Base-by-base conservation (phyloP, 2,797 vertebrate genomes). In the Melanotaenia maccullochi region DNA sequence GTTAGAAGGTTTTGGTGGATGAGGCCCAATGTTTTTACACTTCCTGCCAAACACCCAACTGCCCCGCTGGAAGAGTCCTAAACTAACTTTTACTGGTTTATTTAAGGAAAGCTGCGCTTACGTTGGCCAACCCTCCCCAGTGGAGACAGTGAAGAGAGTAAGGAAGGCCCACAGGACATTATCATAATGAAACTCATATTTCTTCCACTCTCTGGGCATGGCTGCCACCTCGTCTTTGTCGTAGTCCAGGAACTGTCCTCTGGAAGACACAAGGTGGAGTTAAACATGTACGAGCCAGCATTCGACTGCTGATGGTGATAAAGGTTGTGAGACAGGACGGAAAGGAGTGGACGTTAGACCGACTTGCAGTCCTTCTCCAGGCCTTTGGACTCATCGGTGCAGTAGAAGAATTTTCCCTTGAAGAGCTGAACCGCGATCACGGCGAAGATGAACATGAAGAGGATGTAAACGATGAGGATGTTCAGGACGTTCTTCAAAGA, bases 181-280 rank as follows among this genome's bases (percentile, higher is more conserved):
- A 94, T 99, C 97, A 0, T 99, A 99, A 87, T 99, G 97, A 71
- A 99, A 99, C n/a, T 98, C 97, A 0, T 98, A 99, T 38, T 98
- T 99, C 82, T 92, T 97, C 97, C 97, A 99, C 78, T 97, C 94
- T 68, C 97, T 92, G 0, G 96, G 94, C 89, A 96, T 96, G 0
- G 97, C 96, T 0, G 96, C 93, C 68, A 99, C 97, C 25, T 97
- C 96, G 0, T 96, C 94, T 65, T 96, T 97, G 78, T 97, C 96
- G 2, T 98, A 99, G 82, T 97, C 95, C 24, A 99, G 86, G 82
- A 98, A 99, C 71, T 98, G 95, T 62, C 98, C 97, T 90, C 98
- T 99, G 87, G 25, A 84, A 85, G 56, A 84, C 30, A 78, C 18
- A 16, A 55, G 54, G 8, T 4, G 25, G 25, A 11, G 7, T 67